These are phyloP conservation scores for Chaenogobius annularis DNA, from an alignment of 2,113 vertebrate species.

Conservation along the genomic window DNA sequence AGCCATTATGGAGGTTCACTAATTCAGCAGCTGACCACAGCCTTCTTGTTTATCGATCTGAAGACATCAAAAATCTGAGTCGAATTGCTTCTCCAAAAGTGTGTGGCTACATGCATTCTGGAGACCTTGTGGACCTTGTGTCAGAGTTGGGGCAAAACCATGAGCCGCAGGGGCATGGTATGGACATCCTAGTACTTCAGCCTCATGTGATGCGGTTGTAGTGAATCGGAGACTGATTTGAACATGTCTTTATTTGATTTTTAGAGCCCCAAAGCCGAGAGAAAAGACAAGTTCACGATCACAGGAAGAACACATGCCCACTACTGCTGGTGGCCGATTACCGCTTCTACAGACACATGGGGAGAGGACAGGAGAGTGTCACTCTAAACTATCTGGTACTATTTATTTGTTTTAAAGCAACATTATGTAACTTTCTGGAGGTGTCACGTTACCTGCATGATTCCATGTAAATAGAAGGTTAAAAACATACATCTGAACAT, in stretches of 20 bases:
- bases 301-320: slow-evolving; percentile 89
- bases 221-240: background rate
- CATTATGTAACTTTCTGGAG: no score
- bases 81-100: slow-evolving; percentile 89
- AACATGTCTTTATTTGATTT: background rate
- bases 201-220: background rate
- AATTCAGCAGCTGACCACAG: slow-evolving; percentile 81
- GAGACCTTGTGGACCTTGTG: slow-evolving; percentile 74
- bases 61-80: slow-evolving; percentile 92
- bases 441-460: no score
- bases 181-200: slow-evolving; percentile 10
- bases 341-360: slow-evolving; percentile 94
- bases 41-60: slow-evolving; percentile 91
- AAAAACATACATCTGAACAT: no score
- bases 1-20: slow-evolving; percentile 93
- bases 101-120: slow-evolving; percentile 87
- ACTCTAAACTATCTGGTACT: slow-evolving; percentile 95
- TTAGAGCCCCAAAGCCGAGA: slow-evolving; percentile 73
- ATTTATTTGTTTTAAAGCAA: background rate
- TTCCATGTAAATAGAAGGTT: no score
- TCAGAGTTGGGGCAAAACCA: slow-evolving; percentile 65
- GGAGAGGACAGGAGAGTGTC: slow-evolving; percentile 91
- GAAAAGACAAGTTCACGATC: slow-evolving; percentile 78
- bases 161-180: slow-evolving; percentile 55
- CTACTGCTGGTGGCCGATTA: slow-evolving; percentile 95